These are phyloP conservation scores for Rhynchopsitta pachyrhyncha DNA, from an alignment of 2,113 vertebrate species.

Conservation along the genomic window DNA sequence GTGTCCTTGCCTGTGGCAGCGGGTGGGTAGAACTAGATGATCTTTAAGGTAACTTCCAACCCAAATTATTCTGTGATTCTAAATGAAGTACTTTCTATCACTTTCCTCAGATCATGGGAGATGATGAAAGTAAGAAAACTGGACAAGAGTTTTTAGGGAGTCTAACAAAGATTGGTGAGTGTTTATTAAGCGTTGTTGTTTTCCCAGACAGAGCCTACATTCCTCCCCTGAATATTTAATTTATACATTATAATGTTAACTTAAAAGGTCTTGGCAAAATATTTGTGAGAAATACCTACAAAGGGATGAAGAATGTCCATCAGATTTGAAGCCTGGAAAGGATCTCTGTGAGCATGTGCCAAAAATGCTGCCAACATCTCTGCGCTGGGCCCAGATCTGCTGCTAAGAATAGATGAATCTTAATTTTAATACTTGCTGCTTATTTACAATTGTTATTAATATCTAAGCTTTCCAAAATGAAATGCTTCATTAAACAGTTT, in stretches of 20 bases:
- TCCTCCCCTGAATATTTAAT: not conserved
- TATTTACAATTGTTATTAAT: not conserved
- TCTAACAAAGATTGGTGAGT: not conserved
- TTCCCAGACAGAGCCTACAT: fast-evolving
- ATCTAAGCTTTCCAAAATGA: not conserved
- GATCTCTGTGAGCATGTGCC: fast-evolving
- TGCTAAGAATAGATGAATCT: not conserved
- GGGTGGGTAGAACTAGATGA: not conserved
- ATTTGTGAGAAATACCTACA: fast-evolving
- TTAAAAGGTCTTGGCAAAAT: not conserved
- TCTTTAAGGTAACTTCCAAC: not conserved
- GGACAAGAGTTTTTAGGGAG: not conserved
- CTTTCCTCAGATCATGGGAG: not conserved
- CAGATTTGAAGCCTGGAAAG: not conserved
- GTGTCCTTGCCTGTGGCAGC: not conserved
- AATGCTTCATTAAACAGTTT: not conserved
- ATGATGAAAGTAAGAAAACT: not conserved
- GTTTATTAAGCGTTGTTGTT: not conserved
- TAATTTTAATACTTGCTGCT: not conserved
- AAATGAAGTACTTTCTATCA: too few relatives aligned
- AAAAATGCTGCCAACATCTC: not conserved
- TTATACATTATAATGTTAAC: not conserved
- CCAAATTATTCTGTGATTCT: not conserved
- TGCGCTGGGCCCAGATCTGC: not conserved
- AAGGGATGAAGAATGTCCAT: fast-evolving